Evolutionary conservation across 1,140 invertebrate genomes (phyloP), one percentile per base, ranked within the genome.

Genomic region (Hycleus cichorii): DNA sequence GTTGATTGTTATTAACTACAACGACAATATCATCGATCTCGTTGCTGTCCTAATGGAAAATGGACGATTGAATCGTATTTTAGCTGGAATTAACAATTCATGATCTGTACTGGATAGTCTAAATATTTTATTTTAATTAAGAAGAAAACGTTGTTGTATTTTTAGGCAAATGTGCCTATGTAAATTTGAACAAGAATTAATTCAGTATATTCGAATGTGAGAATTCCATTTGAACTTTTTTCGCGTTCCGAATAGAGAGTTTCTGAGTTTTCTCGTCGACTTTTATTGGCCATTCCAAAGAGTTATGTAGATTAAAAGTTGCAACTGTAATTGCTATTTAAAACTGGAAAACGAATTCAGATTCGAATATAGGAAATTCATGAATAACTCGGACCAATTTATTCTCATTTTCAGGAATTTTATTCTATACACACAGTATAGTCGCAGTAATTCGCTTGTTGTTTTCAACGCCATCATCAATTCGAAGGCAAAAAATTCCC

Each of bases 271-370:
- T 59, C 68, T 66, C 71, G 71, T 69, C 66, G 72, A 74, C 72
- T 73, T 71, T 73, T 73, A 74, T 70, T 63, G 67, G 57, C 68
- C 67, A 62, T 73, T 42, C 71, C 59, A 59, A 57, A 70, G 71
- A 74, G 67, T 73, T 74, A 74, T 74, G 72, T 70, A 74, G 72
- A 74, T 74, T 74, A 74, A 74, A 74, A 74, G 72, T 74, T 74
- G 72, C 72, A 72, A 72, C 68, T 72, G 70, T 74, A 74, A 74
- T 74, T 72, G 71, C 70, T 72, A 74, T 74, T 74, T 74, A 71
- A 74, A 73, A 72, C 69, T 70, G 59, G 70, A 64, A 60, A 62
- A 59, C 59, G 63, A 60, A 60, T 67, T 52, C 58, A 60, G 54
- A 52, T 67, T 61, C 59, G 59, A 49, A 50, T 44, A 56, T 56